A percentile compares a stretch with the other conserved stretches of the same genome.
These are phyloP conservation scores for Leistus spinibarbis DNA, from an alignment of 2,888 invertebrate genomes.

Conservation along the genomic window DNA sequence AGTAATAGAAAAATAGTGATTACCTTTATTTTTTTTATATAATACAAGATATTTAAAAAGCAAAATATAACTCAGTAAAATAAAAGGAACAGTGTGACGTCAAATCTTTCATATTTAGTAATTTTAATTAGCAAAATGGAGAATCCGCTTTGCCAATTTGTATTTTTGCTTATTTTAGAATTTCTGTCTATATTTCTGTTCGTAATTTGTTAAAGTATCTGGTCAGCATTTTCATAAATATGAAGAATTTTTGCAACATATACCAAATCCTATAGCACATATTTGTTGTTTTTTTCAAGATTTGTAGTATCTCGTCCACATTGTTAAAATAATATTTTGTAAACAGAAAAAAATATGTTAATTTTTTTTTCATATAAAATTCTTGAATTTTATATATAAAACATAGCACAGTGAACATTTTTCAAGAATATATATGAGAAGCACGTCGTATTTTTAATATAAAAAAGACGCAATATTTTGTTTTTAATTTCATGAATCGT, in stretches of 20 bases:
- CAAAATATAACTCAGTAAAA: too few relatives aligned
- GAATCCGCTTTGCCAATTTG: too few relatives aligned
- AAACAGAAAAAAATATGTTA: neutral
- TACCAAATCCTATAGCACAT: neutral
- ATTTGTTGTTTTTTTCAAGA: neutral
- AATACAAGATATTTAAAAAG: too few relatives aligned
- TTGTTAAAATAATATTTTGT: neutral
- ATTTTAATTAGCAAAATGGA: too few relatives aligned
- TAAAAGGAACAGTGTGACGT: too few relatives aligned
- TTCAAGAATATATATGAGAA: neutral
- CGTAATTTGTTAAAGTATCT: neutral
- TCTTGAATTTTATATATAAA: neutral
- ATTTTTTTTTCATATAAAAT: neutral
- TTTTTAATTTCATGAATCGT: neutral
- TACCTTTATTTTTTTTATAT: too few relatives aligned
- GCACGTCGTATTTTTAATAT: neutral
- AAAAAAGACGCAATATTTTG: neutral
- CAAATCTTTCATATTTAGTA: too few relatives aligned
- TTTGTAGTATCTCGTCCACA: neutral
- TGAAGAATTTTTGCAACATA: neutral
- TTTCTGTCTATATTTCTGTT: neutral
- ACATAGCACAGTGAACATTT: neutral
- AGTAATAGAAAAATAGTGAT: too few relatives aligned
- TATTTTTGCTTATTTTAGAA: neutral
- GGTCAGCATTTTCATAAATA: neutral